Evolutionary conservation across 1,140 invertebrate species (phyloP), one percentile per base, ranked within the genome.

Genomic region (Bombus superbus): DNA sequence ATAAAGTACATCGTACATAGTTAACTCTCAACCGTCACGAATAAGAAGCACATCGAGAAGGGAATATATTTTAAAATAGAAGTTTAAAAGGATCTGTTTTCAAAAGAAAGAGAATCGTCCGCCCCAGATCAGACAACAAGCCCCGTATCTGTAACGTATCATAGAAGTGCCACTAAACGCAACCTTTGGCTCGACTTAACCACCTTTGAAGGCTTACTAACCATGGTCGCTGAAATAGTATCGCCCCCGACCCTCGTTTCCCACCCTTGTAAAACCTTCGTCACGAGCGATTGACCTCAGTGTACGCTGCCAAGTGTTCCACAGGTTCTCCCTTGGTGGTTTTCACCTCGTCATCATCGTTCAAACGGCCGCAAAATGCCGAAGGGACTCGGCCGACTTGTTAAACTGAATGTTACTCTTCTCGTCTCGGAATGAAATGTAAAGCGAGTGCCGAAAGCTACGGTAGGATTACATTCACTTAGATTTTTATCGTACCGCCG

Each of bases 261-360:
- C 73, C 85, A 78, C 68, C 75, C 81, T 84, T 83, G 81, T 77
- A 69, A 83, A 87, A 85, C 86, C 76, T 87, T 76, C 83, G 83
- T 85, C 83, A 87, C 86, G 83, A 87, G 77, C 86, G 86, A 87
- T 87, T 87, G 86, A 87, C 86, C 86, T 85, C 78, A 35, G 84
- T 81, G 66, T 86, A 75, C 78, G 86, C 62, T 86, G 86, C 86
- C 86, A 88, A 88, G 86, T 81, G 86, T 73, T 86, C 86, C 78
- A 88, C 84, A 88, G 86, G 86, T 88, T 88, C 86, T 87, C 83
- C 86, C 82, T 75, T 82, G 75, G 69, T 80, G 81, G 82, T 87
- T 87, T 81, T 74, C 86, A 79, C 86, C 76, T 64, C 84, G 59
- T 66, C 82, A 59, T 87, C 86, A 85, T 87, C 86, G 86, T 44